Evolutionary conservation across 2,797 vertebrate genomes (phyloP).

Genomic region (Synaphobranchus kaupii): DNA sequence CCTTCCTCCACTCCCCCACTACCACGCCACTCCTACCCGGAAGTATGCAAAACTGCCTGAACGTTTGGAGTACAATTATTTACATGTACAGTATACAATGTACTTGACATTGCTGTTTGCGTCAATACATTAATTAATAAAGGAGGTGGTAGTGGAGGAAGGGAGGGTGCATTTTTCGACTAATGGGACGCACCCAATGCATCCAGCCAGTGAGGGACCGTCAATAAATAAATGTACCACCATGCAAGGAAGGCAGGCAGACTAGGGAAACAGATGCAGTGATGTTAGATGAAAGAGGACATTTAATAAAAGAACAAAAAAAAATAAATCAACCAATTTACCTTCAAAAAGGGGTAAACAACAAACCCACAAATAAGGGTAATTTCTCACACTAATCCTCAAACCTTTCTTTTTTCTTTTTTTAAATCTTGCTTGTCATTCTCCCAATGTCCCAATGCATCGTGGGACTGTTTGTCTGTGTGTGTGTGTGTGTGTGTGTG

Average conservation of each 20-base stretch:
- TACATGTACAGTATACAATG: no score
- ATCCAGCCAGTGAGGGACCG: neutral
- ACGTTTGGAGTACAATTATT: no score
- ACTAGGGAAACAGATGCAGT: neutral
- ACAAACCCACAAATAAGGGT: neutral
- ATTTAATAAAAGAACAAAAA: neutral
- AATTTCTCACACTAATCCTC: neutral
- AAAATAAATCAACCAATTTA: neutral
- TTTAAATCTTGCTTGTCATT: neutral
- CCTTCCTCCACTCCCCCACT: no score
- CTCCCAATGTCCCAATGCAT: neutral
- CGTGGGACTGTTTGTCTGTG: neutral
- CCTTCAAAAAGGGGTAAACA: neutral
- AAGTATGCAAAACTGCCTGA: no score
- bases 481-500: neutral
- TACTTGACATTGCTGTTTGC: no score
- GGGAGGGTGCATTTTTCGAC: no score
- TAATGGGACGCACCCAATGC: neutral
- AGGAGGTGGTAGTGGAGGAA: no score
- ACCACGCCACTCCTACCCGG: no score
- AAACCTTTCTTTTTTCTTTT: neutral
- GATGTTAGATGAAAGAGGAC: constrained; percentile 1
- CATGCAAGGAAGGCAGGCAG: neutral
- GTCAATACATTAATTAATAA: no score
- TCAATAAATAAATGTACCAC: neutral